A percentile compares a stretch with the other conserved stretches of the same genome.
These are phyloP conservation scores for Phrynocephalus versicolor DNA, from an alignment of 2,113 vertebrate species.

Conservation along the genomic window DNA sequence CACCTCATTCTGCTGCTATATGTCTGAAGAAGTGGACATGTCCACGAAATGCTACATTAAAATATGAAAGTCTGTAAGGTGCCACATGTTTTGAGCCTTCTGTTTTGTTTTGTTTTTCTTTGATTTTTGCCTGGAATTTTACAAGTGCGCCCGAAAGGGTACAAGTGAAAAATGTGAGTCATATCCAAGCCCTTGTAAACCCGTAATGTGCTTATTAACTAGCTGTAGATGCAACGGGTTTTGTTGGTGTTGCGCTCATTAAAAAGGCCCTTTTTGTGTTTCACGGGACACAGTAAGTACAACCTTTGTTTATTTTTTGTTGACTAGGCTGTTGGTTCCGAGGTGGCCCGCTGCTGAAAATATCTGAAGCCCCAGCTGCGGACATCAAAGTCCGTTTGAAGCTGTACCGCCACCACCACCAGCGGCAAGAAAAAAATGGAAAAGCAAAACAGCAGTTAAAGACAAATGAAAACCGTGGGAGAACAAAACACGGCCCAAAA, in stretches of 20 bases:
- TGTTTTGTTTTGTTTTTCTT: too few species aligned
- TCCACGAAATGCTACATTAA: too few species aligned
- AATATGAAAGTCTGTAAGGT: too few species aligned
- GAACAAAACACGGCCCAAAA: background rate
- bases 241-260: background rate
- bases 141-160: background rate
- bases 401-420: too few species aligned
- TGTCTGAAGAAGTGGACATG: too few species aligned
- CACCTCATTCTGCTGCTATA: too few species aligned
- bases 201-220: background rate
- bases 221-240: background rate
- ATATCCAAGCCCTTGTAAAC: too few species aligned
- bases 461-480: background rate
- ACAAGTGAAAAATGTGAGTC: background rate
- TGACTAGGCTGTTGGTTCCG: background rate
- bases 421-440: background rate
- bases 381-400: background rate
- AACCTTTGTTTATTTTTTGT: background rate
- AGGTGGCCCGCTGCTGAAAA: background rate
- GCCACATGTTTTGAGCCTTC: too few species aligned
- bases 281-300: background rate
- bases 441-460: background rate
- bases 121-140: too few species aligned
- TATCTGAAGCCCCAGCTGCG: background rate
- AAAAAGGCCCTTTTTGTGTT: background rate